Percentiles rank a stretch among this genome's conserved stretches.
phyloP scores from a whole-genome alignment of 1,140 invertebrate species.

The Leptonema lineaticorne region DNA sequence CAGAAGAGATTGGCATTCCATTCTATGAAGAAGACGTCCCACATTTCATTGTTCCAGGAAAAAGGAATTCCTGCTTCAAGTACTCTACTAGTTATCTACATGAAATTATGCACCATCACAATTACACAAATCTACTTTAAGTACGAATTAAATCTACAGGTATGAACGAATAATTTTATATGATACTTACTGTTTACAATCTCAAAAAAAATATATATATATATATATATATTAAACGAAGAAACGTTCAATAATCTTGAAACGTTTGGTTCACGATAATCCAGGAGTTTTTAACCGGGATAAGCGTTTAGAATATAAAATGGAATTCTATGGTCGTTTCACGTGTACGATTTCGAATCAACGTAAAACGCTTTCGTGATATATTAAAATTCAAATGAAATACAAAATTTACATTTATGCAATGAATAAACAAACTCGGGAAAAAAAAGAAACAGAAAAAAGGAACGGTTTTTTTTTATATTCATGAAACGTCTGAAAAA shows the following conservation, averaged over 20 bases:
- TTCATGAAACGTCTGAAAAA: background rate
- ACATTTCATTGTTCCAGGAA: slow-evolving; percentile 6
- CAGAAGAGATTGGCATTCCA: background rate
- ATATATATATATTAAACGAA: background rate
- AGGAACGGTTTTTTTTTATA: background rate
- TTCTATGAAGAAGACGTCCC: background rate
- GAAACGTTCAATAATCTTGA: background rate
- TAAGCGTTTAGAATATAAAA: background rate
- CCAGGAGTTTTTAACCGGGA: background rate
- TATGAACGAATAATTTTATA: no score
- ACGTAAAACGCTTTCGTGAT: background rate
- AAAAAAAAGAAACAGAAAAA: background rate
- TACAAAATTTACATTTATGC: background rate
- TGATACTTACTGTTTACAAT: no score
- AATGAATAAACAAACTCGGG: background rate
- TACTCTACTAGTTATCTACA: background rate
- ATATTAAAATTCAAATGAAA: slow-evolving; percentile 13
- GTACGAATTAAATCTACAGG: no score
- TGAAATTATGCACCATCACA: no score
- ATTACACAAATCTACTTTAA: no score
- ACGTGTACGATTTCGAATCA: background rate
- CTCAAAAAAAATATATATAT: background rate
- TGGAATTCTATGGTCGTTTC: background rate
- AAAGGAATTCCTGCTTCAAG: background rate
- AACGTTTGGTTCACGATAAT: background rate